Base-by-base conservation (phyloP, 2,113 vertebrate genomes). In the Alligator sinensis region DNA sequence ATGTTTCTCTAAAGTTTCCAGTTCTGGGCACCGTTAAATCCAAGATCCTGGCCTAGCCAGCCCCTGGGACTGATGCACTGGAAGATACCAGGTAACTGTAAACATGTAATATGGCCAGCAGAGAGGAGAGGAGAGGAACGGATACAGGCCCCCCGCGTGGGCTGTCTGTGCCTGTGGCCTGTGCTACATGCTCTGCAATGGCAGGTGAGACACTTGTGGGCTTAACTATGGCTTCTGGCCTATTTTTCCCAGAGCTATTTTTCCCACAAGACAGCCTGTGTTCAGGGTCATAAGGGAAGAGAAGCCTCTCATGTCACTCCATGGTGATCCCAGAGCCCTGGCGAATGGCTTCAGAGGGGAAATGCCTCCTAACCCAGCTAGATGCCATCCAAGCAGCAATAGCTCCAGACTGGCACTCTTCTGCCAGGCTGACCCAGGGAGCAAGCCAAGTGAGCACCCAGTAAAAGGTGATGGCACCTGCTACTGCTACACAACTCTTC, bases 81-180 rank as follows among this genome's bases (percentile, higher is more conserved):
- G 10, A 70, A 34, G 13, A 54, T 25, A 87, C 60, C 80, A 1
- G 34, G 22, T 47, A 72, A 66, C 6, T 1, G 0, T 7, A 15
- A 80, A 18, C 12, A 38, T 27, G 54, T 66, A 62, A 28, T 18
- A 30, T 25, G 25, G 28, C 4, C 16, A 38, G 2, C 17, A 25
- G 38, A 9, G 0, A 2, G 16, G 54, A 9, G 0, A 2, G 16
- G 54, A 80, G 34, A 34, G 34, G 4, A 34, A 34, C 34, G 1
- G 16, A 63, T 68, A 30, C 66, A 70, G n/a, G 30, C 18, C 13
- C 34, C 58, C 24, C 58, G 27, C 5, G 8, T 7, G 47, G 47
- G 19, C 18, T 2, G 6, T 38, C 28, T 66, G 63, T 25, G 63
- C 55, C 47, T 1, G 25, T 0, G 1, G 9, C 16, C 78, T 34